Evolutionary conservation across 2,113 vertebrate genomes (phyloP), one percentile per base, ranked within the genome.

Genomic region (Festucalex cinctus): DNA sequence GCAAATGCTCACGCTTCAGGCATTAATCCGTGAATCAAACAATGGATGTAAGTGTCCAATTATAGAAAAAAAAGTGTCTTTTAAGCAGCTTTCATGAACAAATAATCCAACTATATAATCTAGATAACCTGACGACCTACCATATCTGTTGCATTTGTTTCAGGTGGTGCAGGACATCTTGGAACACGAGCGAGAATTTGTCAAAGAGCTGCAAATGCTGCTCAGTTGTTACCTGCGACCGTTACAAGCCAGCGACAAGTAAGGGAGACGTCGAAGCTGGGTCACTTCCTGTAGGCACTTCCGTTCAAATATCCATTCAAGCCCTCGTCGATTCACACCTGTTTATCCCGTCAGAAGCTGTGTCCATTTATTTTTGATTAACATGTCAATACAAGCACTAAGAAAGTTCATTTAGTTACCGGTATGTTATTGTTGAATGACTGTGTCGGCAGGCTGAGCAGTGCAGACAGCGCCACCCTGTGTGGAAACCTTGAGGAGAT

Each of bases 141-240:
- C 1, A 12, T 57, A 36, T 22, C 35, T 22, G 1, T 37, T 53
- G 20, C 73, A 53, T 44, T 80, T 69, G 79, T 77, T 66, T 20
- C 88, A 98, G 97, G 97, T 98, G 46, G 94, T 98, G 59, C 97
- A 98, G 85, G 97, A 96, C 90, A 96, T 99, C 86, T 86, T 98
- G 91, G 97, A 99, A 79, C 94, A 95, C 35, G 97, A 99, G 88
- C 93, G 93, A 68, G 96, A 97, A 77, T 98, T 97, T 86, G 91
- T 95, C 43, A 98, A 97, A 89, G 97, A 99, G 78, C 89, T 99
- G 20, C 97, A 98, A 76, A 90, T 91, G 0, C 90, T 99, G 74
- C 85, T 99, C 80, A 90, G 88, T 76, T 95, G 91, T 85, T 98
- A 96, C 87, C 91, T 99, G 71, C 93, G 95, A 83, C 93, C 95